These are phyloP conservation scores for Apocheima hispidaria DNA, from an alignment of 2,888 invertebrate species.

Conservation along the genomic window DNA sequence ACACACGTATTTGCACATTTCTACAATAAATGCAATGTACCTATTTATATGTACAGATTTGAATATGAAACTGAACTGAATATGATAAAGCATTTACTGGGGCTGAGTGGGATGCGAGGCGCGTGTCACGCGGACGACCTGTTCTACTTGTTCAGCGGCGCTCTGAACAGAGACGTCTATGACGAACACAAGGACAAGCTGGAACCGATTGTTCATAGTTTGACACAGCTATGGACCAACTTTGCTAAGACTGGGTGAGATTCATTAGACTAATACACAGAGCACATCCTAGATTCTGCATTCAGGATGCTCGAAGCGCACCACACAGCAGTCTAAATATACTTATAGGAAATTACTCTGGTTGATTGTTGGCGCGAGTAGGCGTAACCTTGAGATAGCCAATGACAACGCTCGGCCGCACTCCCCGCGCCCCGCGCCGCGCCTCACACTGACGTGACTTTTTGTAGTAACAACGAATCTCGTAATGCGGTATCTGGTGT, in stretches of 20 bases:
- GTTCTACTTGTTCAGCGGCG: conserved; percentile 74
- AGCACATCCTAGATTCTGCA: no score
- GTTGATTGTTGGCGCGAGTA: no score
- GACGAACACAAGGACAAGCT: conserved; percentile 53
- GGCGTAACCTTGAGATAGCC: no score
- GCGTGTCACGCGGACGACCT: conserved; percentile 80
- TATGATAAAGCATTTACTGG: conserved; percentile 56
- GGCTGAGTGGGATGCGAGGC: conserved; percentile 57
- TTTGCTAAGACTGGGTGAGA: conserved; percentile 72
- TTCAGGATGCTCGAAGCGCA: no score
- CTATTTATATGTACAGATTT: conserved; percentile 65
- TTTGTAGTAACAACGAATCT: no score
- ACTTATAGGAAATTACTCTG: no score
- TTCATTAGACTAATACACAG: not conserved
- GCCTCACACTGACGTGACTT: no score
- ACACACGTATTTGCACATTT: conserved; percentile 61
- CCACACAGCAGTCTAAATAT: no score
- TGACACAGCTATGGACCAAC: conserved; percentile 77
- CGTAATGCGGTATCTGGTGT: no score
- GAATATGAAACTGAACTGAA: conserved; percentile 67
- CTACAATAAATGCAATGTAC: conserved; percentile 48
- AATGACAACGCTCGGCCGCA: no score
- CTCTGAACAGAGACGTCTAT: conserved; percentile 63
- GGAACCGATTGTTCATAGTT: conserved; percentile 61
- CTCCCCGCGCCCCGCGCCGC: no score